A percentile compares a stretch with the other conserved stretches of the same genome.
These are phyloP conservation scores for Dendropsophus ebraccatus DNA, from an alignment of 2,113 vertebrate genomes.

Conservation along the genomic window DNA sequence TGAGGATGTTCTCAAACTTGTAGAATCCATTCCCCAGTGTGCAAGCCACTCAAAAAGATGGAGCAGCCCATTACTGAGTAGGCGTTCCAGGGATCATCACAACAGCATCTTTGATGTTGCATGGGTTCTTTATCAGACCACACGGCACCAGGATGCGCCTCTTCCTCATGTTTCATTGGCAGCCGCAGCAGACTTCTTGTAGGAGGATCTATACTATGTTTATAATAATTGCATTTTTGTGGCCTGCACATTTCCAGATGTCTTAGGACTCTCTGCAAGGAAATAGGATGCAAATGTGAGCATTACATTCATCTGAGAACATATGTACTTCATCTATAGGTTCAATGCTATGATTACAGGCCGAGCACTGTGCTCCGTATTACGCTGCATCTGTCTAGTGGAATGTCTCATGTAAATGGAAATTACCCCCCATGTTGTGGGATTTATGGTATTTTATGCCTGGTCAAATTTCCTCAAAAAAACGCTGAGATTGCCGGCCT, in stretches of 20 bases:
- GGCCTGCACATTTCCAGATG: constrained; percentile 39
- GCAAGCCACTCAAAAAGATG: no score
- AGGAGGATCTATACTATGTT: constrained; percentile 40
- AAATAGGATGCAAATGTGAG: constrained; percentile 33
- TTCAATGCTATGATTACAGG: neutral
- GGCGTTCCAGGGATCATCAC: no score
- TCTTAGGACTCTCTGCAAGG: constrained; percentile 27
- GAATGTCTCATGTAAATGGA: neutral
- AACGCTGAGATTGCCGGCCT: neutral
- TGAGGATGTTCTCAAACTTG: no score
- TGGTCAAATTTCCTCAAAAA: constrained; percentile 4
- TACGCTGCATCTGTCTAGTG: neutral
- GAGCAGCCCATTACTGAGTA: no score
- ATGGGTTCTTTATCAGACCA: constrained; percentile 20
- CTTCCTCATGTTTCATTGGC: constrained; percentile 6
- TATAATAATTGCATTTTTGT: constrained; percentile 44
- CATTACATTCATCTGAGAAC: constrained; percentile 17
- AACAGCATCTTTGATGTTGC: constrained; percentile 2
- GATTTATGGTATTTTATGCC: neutral
- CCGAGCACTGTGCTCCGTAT: neutral
- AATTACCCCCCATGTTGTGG: constrained; percentile 27
- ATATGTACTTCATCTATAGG: constrained; percentile 23
- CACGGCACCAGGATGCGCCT: constrained; percentile 1
- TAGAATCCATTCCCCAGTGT: no score
- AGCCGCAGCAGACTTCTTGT: constrained; percentile 9